phyloP scores from a whole-genome alignment of 2,888 invertebrate genomes.

The Dexiosoma caninum region DNA sequence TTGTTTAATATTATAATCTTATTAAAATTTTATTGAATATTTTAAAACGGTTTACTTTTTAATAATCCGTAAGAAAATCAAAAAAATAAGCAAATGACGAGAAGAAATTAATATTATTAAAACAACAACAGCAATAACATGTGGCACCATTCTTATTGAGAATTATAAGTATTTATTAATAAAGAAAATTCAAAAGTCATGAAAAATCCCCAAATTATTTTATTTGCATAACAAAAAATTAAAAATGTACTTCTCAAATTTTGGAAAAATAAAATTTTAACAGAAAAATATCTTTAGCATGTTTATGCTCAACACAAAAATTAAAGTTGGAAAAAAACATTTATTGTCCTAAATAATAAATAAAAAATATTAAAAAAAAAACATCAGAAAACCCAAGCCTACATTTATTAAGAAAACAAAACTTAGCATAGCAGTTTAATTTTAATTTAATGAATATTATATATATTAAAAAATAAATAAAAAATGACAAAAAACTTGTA shows the following conservation, averaged over 20 bases:
- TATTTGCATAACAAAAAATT: constrained; percentile 40
- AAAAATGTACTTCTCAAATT: constrained; percentile 26
- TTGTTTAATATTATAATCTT: too few species aligned
- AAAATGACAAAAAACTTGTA: constrained; percentile 62
- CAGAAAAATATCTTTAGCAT: constrained; percentile 52
- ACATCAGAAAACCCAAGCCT: constrained; percentile 56
- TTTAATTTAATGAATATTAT: constrained; percentile 61
- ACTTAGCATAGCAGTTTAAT: constrained; percentile 63
- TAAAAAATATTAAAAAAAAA: constrained; percentile 53
- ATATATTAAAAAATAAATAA: constrained; percentile 48
- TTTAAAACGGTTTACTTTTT: constrained; percentile 47
- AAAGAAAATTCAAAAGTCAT: constrained; percentile 16
- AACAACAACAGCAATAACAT: constrained; percentile 45
- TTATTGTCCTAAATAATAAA: constrained; percentile 56
- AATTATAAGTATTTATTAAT: constrained; percentile 44
- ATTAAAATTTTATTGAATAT: background rate
- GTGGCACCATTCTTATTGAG: constrained; percentile 61
- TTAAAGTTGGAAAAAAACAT: constrained; percentile 37
- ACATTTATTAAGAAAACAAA: constrained; percentile 57
- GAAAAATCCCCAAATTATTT: constrained; percentile 37
- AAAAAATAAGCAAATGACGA: constrained; percentile 32
- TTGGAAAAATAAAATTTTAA: constrained; percentile 20
- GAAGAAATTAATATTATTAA: constrained; percentile 34
- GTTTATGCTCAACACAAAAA: constrained; percentile 54
- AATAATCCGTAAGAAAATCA: constrained; percentile 48